A percentile compares a stretch with the other conserved stretches of the same genome.
These are phyloP conservation scores for Antrozous pallidus DNA, from an alignment of 2,797 vertebrate species.

Conservation along the genomic window DNA sequence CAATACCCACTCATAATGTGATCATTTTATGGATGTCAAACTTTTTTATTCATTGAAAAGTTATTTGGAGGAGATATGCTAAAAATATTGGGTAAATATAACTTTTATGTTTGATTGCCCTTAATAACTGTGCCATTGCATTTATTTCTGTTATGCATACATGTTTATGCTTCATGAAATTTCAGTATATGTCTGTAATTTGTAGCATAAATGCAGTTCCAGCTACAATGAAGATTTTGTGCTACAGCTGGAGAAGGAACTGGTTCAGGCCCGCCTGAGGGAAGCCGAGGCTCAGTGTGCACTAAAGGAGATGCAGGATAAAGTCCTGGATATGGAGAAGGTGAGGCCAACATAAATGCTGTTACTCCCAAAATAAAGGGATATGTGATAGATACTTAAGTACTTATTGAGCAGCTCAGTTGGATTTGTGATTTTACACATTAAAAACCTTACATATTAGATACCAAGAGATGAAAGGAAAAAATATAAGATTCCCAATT, in stretches of 20 bases:
- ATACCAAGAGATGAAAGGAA: neutral
- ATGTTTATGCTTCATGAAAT: conserved; percentile 36
- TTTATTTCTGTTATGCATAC: conserved; percentile 47
- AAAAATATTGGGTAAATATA: neutral
- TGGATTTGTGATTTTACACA: neutral
- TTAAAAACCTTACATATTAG: neutral
- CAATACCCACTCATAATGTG: neutral
- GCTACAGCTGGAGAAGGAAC: conserved; percentile 94
- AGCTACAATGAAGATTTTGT: conserved; percentile 95
- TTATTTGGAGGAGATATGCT: neutral
- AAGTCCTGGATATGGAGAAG: conserved; percentile 97
- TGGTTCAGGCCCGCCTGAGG: conserved; percentile 95
- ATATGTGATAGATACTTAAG: neutral
- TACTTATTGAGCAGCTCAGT: neutral
- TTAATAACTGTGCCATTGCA: neutral
- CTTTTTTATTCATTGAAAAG: neutral
- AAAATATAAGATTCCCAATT: neutral
- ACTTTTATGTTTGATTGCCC: neutral
- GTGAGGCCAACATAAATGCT: conserved; percentile 76
- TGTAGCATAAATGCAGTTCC: conserved; percentile 89
- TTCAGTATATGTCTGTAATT: conserved; percentile 78
- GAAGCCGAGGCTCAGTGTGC: conserved; percentile 98
- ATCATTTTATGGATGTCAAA: neutral
- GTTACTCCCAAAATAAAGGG: neutral
- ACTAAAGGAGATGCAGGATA: conserved; percentile 99